These are phyloP conservation scores for Bos javanicus DNA, from an alignment of 2,113 vertebrate genomes.

Conservation along the genomic window DNA sequence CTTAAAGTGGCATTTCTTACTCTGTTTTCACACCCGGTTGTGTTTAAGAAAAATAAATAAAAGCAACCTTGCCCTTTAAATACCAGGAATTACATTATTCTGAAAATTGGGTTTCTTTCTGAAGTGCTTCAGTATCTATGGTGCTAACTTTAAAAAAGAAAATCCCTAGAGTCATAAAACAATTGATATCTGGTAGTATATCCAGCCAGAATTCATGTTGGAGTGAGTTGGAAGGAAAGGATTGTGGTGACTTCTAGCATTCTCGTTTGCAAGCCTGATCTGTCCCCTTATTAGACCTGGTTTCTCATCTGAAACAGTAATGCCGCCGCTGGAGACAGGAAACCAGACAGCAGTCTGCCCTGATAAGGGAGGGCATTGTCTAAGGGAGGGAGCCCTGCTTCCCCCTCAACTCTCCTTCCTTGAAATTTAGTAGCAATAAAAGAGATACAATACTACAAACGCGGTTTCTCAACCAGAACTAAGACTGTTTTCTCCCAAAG, in stretches of 20 bases:
- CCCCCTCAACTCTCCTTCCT: slow-evolving; percentile 49
- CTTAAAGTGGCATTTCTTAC: neutral
- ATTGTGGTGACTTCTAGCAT: slow-evolving; percentile 63
- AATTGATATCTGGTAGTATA: neutral
- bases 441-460: neutral
- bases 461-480: slow-evolving; percentile 20
- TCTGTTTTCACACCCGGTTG: slow-evolving; percentile 25
- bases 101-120: neutral
- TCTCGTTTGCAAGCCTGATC: slow-evolving; percentile 72
- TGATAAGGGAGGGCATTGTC: slow-evolving; percentile 83
- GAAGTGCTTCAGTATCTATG: neutral
- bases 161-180: neutral
- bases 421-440: slow-evolving; percentile 59
- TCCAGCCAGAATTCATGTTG: slow-evolving; percentile 26
- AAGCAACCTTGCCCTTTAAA: slow-evolving; percentile 14
- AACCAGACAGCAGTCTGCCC: slow-evolving; percentile 82
- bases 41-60: slow-evolving; percentile 2
- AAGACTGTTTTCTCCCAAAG: neutral
- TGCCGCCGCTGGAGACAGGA: slow-evolving; percentile 86
- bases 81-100: neutral
- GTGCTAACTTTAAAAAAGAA: neutral
- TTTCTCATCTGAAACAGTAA: slow-evolving; percentile 81
- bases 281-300: slow-evolving; percentile 71
- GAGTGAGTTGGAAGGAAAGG: slow-evolving; percentile 35
- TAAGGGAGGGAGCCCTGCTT: slow-evolving; percentile 73